Conservation (phyloP, 2,888 invertebrate species). For the Nomada goodeniana region DNA sequence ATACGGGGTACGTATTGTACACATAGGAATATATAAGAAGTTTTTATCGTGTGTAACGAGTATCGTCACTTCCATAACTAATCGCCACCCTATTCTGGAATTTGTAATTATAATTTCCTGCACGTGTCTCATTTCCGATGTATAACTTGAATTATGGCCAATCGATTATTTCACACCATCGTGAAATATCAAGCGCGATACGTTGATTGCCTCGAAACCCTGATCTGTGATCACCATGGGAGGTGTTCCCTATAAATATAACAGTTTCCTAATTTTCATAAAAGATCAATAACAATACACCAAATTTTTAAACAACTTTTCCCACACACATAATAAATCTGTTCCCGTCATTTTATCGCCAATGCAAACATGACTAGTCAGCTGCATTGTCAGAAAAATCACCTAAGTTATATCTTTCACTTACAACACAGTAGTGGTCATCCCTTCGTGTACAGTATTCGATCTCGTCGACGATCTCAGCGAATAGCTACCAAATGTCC, state of each 20-base stretch:
- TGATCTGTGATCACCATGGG: neutral
- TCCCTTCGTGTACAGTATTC: constrained; percentile 2
- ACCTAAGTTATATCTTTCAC: neutral
- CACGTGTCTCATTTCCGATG: no score
- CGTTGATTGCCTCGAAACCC: neutral
- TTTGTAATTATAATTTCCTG: no score
- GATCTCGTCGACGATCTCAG: constrained; percentile 11
- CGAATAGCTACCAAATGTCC: constrained; percentile 26
- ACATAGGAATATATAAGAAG: no score
- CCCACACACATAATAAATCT: neutral
- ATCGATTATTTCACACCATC: neutral
- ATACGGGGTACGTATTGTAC: no score
- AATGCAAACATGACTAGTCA: neutral
- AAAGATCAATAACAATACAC: neutral
- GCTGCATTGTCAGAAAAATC: neutral
- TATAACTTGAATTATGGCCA: no score
- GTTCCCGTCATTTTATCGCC: neutral
- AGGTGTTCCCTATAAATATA: neutral
- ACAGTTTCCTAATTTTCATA: neutral
- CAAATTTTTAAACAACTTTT: neutral
- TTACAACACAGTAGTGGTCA: neutral
- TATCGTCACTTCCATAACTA: no score
- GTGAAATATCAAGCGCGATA: neutral
- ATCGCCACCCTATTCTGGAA: no score
- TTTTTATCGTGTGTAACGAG: no score